phyloP scores from a whole-genome alignment of 2,797 vertebrate genomes.

The Echeneis naucrates region DNA sequence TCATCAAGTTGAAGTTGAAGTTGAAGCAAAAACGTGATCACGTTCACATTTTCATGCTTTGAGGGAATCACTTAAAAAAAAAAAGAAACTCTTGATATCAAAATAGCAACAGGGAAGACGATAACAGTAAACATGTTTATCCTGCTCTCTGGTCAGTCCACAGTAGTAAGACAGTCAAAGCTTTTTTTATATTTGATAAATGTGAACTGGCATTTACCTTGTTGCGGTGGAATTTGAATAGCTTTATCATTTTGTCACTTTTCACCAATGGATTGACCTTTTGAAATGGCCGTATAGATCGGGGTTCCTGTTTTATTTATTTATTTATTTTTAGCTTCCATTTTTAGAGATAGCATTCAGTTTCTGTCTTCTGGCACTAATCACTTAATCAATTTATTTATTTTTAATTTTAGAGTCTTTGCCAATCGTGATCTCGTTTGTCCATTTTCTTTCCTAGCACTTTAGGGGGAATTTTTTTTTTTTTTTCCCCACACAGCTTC shows the following conservation, averaged over 20 bases:
- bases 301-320: constrained; percentile 2
- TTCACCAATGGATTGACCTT: constrained; percentile 59
- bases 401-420: neutral
- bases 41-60: constrained; percentile 13
- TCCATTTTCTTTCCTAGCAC: too few relatives aligned
- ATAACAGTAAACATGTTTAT: constrained; percentile 48
- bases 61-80: neutral
- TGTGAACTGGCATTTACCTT: constrained; percentile 74
- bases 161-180: constrained; percentile 41
- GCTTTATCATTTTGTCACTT: constrained; percentile 61
- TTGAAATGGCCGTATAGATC: constrained; percentile 54
- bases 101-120: constrained; percentile 51
- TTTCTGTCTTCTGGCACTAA: constrained; percentile 5
- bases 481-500: too few relatives aligned
- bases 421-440: neutral
- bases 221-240: constrained; percentile 66
- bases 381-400: too few relatives aligned
- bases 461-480: too few relatives aligned
- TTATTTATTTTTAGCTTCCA: constrained; percentile 12
- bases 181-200: constrained; percentile 57
- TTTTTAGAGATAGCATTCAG: constrained; percentile 51
- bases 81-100: constrained; percentile 39
- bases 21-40: neutral
- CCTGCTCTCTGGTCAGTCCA: constrained; percentile 18
- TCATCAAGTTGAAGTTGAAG: too few relatives aligned